These are phyloP conservation scores for Dichetophora obliterata DNA, from an alignment of 2,888 invertebrate genomes.

Conservation along the genomic window DNA sequence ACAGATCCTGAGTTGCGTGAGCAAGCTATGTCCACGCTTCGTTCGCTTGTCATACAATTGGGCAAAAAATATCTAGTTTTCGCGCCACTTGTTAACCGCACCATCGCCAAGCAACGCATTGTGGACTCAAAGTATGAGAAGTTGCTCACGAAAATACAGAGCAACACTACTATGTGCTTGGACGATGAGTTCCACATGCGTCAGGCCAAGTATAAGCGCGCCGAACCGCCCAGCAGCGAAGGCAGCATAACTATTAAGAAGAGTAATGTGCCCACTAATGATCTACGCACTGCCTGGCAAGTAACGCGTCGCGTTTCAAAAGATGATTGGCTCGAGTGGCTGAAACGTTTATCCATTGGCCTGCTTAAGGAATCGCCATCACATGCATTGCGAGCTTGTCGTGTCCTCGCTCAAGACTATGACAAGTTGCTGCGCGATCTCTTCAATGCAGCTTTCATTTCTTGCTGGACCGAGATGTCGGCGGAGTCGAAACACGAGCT, in stretches of 20 bases:
- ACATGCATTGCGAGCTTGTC: conserved; percentile 93
- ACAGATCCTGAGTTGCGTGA: conserved; percentile 81
- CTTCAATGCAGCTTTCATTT: conserved; percentile 98
- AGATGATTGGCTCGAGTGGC: conserved; percentile 99
- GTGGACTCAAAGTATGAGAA: conserved; percentile 84
- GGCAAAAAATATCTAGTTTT: conserved; percentile 93
- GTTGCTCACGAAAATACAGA: conserved; percentile 79
- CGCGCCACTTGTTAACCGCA: conserved; percentile 90
- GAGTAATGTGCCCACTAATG: conserved; percentile 85
- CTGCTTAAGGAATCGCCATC: conserved; percentile 95
- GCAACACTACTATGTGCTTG: conserved; percentile 81
- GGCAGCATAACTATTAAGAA: conserved; percentile 74
- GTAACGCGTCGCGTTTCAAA: conserved; percentile 92
- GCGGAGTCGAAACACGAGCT: conserved; percentile 83
- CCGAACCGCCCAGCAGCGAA: conserved; percentile 72
- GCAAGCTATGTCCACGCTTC: conserved; percentile 91
- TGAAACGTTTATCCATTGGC: conserved; percentile 91
- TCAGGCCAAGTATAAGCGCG: conserved; percentile 78
- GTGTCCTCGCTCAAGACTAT: conserved; percentile 92
- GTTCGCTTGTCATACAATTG: conserved; percentile 87
- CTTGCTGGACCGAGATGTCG: conserved; percentile 97
- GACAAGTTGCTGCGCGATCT: conserved; percentile 95
- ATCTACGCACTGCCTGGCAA: conserved; percentile 92
- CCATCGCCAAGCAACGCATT: conserved; percentile 84
- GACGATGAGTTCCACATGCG: conserved; percentile 81